Evolutionary conservation across 2,797 vertebrate species (phyloP).

Genomic region (Dromococcyx pavoninus): DNA sequence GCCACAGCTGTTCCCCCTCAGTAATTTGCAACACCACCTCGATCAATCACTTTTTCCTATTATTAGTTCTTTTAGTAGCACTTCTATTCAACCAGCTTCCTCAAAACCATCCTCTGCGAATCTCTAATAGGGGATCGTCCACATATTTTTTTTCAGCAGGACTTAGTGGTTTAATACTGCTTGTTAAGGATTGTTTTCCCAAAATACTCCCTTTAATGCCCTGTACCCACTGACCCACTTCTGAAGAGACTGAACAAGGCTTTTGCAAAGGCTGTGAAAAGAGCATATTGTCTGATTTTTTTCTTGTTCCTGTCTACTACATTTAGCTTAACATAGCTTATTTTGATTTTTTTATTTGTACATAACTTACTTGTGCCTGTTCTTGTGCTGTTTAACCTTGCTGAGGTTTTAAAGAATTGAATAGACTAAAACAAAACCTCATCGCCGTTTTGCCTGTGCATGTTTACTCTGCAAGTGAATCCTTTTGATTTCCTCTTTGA

Average conservation of each 20-base stretch:
- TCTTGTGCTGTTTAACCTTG: neutral
- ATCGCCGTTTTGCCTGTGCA: fast-evolving
- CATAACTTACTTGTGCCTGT: neutral
- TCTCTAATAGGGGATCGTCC: neutral
- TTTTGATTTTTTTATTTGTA: neutral
- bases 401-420: neutral
- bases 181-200: neutral
- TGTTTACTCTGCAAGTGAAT: neutral
- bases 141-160: neutral
- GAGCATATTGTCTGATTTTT: neutral
- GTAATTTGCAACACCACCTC: neutral
- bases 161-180: neutral
- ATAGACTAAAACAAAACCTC: neutral
- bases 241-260: neutral
- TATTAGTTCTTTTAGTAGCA: neutral
- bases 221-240: neutral
- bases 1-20: neutral
- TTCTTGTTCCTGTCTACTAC: neutral
- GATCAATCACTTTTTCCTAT: neutral
- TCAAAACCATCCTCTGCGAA: neutral
- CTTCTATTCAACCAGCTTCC: neutral
- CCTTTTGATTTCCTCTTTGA: neutral
- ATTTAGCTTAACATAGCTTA: neutral
- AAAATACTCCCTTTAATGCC: neutral
- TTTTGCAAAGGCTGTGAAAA: neutral